Evolutionary conservation across 2,888 invertebrate genomes (phyloP).

Genomic region (Ornithoptera alexandrae): DNA sequence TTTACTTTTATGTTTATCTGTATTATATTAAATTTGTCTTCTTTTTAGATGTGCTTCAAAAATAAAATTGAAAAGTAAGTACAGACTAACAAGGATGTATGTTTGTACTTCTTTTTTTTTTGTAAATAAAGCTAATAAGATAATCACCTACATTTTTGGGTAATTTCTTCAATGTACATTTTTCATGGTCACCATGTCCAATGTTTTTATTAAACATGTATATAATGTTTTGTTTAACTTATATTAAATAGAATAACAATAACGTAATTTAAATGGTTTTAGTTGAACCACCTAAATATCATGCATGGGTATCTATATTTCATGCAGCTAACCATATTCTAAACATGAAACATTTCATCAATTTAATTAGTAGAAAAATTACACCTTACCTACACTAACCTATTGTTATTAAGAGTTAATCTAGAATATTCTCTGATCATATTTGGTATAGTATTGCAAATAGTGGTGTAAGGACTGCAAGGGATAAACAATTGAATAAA

Average conservation of each 20-base stretch:
- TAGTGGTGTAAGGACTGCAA: conserved; percentile 32
- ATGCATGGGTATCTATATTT: conserved; percentile 19
- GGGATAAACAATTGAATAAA: conserved; percentile 39
- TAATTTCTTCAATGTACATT: background rate
- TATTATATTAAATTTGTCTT: background rate
- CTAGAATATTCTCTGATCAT: conserved; percentile 61
- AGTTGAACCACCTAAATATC: background rate
- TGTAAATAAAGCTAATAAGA: background rate
- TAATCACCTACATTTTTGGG: background rate
- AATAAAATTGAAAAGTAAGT: background rate
- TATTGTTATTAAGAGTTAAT: conserved; percentile 30
- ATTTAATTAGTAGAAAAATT: background rate
- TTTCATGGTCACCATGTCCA: background rate
- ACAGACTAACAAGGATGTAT: background rate
- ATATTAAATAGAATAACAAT: background rate
- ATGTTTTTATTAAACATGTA: background rate
- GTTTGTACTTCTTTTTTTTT: background rate
- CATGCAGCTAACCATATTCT: conserved; percentile 14
- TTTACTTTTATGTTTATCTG: background rate
- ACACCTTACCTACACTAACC: background rate
- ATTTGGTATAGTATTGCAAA: conserved; percentile 27
- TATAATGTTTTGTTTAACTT: background rate
- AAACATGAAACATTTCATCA: background rate
- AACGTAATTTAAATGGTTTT: background rate
- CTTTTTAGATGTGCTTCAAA: background rate